Percentiles rank a stretch among this genome's conserved stretches.
Evolutionary conservation across 30 jellyfish, hydroid and myxozoan species (phyloP).

Genomic region (Sanderia malayensis): DNA sequence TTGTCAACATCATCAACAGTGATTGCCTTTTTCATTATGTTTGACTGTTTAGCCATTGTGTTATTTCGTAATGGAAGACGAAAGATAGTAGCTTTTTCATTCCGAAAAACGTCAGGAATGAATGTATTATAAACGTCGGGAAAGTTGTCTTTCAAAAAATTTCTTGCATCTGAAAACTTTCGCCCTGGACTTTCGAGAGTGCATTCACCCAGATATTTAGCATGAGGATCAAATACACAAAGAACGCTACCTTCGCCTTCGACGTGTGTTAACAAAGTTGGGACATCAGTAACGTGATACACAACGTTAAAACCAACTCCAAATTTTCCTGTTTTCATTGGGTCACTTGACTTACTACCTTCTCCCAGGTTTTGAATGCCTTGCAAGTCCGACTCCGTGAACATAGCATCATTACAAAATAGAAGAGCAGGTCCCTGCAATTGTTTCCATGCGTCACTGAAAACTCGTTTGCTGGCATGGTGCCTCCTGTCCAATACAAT

Average conservation of each 20-base stretch:
- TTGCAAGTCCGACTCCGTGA: constrained; percentile 32
- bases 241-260: constrained; percentile 15
- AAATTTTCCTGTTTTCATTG: constrained; percentile 57
- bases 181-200: constrained; percentile 46
- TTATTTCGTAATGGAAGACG: constrained; percentile 54
- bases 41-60: constrained; percentile 46
- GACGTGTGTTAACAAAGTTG: constrained; percentile 46
- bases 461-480: constrained; percentile 17
- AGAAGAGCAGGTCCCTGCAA: constrained; percentile 72
- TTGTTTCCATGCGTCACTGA: constrained; percentile 55
- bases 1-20: constrained; percentile 20
- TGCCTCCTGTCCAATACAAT: constrained; percentile 39
- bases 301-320: constrained; percentile 81
- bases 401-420: constrained; percentile 41
- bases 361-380: constrained; percentile 62
- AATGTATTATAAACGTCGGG: constrained; percentile 32
- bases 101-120: constrained; percentile 10
- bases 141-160: constrained; percentile 12
- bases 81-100: constrained; percentile 37
- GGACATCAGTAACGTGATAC: constrained; percentile 62
- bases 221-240: constrained; percentile 64
- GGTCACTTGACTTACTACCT: constrained; percentile 54
- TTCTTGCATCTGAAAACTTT: constrained; percentile 39
- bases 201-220: constrained; percentile 31
- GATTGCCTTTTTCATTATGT: constrained; percentile 19